A percentile compares a stretch with the other conserved stretches of the same genome.
These are phyloP conservation scores for Thamnaconus septentrionalis DNA, from an alignment of 2,113 vertebrate species.

Conservation along the genomic window DNA sequence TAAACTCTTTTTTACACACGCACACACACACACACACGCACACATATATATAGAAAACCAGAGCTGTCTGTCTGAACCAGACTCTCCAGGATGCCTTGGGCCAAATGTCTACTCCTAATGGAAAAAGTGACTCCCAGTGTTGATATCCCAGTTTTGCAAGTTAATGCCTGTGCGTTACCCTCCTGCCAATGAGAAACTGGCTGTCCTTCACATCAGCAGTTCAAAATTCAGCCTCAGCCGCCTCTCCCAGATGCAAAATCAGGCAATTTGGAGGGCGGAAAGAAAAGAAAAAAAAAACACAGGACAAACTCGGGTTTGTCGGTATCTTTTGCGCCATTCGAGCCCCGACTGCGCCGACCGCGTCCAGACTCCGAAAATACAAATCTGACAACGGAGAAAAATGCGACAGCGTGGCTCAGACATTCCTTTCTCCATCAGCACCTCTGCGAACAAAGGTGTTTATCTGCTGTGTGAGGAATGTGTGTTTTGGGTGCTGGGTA, in stretches of 20 bases:
- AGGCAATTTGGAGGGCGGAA: slow-evolving; percentile 11
- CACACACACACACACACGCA: slow-evolving; percentile 9
- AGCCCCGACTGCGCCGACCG: slow-evolving; percentile 10
- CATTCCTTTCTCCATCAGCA: slow-evolving; percentile 40
- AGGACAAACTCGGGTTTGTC: background rate
- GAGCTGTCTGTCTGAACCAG: slow-evolving; percentile 74
- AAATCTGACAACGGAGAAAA: slow-evolving; percentile 6
- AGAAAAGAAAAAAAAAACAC: background rate
- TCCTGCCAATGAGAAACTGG: slow-evolving; percentile 70
- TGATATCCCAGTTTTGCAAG: slow-evolving; percentile 76
- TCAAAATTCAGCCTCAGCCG: slow-evolving; percentile 43
- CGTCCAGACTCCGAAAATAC: slow-evolving; percentile 9
- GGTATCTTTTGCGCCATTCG: slow-evolving; percentile 8
- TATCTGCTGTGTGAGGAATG: slow-evolving; percentile 47
- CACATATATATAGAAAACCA: slow-evolving; percentile 55
- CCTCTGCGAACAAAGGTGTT: slow-evolving; percentile 59
- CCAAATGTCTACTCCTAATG: slow-evolving; percentile 77
- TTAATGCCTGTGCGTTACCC: slow-evolving; percentile 73
- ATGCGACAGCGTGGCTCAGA: slow-evolving; percentile 21
- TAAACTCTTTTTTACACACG: slow-evolving; percentile 52
- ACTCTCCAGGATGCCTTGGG: slow-evolving; percentile 75
- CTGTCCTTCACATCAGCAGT: slow-evolving; percentile 55
- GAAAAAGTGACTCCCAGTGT: slow-evolving; percentile 78
- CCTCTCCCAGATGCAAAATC: slow-evolving; percentile 27
- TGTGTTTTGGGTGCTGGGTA: slow-evolving; percentile 48